Conservation (phyloP, 2,888 invertebrate genomes). For the Aleiodes leptofemur region DNA sequence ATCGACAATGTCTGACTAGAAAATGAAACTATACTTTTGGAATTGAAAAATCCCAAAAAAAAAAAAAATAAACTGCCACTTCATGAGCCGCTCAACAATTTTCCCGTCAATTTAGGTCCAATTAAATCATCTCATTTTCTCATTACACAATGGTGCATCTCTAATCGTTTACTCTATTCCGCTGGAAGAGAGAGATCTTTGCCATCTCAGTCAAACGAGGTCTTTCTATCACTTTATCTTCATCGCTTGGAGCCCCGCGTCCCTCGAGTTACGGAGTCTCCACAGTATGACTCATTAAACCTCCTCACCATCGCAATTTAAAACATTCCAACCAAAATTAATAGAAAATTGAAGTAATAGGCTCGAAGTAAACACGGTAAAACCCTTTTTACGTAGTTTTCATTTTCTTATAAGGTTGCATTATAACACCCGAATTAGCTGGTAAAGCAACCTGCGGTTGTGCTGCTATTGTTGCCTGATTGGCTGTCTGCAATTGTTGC, state of each 20-base stretch:
- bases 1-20: slow-evolving; percentile 75
- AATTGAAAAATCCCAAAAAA: slow-evolving; percentile 7
- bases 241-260: no score
- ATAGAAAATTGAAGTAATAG: not conserved
- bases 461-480: slow-evolving; percentile 72
- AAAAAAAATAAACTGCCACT: slow-evolving; percentile 12
- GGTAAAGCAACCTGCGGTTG: slow-evolving; percentile 76
- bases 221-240: no score
- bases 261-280: no score
- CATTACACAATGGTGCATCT: not conserved
- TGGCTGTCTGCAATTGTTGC: slow-evolving; percentile 66
- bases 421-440: slow-evolving; percentile 75
- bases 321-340: not conserved
- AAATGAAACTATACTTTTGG: slow-evolving; percentile 68
- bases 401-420: slow-evolving; percentile 94
- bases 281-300: no score
- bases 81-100: no score
- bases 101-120: slow-evolving; percentile 7
- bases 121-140: not conserved
- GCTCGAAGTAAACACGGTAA: slow-evolving; percentile 1
- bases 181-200: no score
- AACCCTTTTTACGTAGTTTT: slow-evolving; percentile 84
- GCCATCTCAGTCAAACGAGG: no score
- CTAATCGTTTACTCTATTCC: not conserved
- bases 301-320: not conserved